Conservation (phyloP, 1,140 invertebrate genomes). For the Laupala kohalensis region DNA sequence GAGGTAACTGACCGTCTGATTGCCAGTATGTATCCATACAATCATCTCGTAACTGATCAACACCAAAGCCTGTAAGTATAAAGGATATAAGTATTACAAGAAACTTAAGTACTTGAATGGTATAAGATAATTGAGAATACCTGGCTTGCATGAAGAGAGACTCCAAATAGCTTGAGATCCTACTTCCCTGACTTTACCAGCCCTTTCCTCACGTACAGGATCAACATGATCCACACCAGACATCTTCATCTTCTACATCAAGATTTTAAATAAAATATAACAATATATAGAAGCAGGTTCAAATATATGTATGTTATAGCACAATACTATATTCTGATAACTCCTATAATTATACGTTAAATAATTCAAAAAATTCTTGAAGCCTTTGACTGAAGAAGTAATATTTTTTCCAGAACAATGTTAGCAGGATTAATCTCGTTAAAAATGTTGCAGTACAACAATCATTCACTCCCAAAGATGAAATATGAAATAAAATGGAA, state of each 20-base stretch:
- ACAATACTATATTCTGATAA: no score
- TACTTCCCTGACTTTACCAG: constrained; percentile 78
- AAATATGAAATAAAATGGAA: no score
- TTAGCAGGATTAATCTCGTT: no score
- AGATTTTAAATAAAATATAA: no score
- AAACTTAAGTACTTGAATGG: background rate
- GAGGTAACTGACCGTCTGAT: constrained; percentile 94
- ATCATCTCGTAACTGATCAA: constrained; percentile 90
- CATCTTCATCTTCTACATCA: constrained; percentile 1
- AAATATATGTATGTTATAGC: no score
- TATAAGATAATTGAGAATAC: constrained; percentile 30
- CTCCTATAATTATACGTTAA: no score
- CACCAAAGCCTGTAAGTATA: constrained; percentile 71
- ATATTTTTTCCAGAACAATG: no score
- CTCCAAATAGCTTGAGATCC: constrained; percentile 96
- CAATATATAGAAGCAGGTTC: no score
- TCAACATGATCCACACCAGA: constrained; percentile 26
- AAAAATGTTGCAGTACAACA: no score
- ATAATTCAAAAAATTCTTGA: no score
- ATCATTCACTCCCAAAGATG: no score
- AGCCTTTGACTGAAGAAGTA: no score
- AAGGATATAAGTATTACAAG: background rate
- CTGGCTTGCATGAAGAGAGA: constrained; percentile 94
- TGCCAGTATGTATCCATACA: constrained; percentile 98
- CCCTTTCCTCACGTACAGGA: constrained; percentile 55